Percentiles rank a stretch among this genome's conserved stretches.
Conservation (phyloP, 2,113 vertebrate genomes). For the Abramis brama region DNA sequence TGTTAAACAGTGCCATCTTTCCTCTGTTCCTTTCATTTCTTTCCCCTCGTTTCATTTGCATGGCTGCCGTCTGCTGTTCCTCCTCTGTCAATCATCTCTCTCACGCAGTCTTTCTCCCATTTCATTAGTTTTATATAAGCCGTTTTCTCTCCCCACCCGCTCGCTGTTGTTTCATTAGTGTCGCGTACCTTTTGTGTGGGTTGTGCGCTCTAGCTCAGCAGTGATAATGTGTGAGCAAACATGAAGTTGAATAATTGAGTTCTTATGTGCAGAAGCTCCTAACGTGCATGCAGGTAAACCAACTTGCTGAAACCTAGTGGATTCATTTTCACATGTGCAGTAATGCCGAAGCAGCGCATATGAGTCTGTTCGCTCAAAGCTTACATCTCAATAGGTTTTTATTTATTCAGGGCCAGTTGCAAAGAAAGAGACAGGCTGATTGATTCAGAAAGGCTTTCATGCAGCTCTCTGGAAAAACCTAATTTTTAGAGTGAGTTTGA, state of each 20-base stretch:
- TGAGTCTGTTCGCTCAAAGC: background rate
- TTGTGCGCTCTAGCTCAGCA: conserved; percentile 16
- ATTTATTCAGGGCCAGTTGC: conserved; percentile 12
- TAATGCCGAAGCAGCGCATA: background rate
- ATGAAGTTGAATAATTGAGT: conserved; percentile 49
- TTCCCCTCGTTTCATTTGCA: conserved; percentile 12
- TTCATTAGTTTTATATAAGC: conserved; percentile 23
- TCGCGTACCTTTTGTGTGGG: background rate
- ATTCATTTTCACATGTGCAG: background rate
- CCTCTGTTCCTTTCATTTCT: conserved; percentile 19
- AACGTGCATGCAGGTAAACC: background rate
- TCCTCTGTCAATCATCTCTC: background rate
- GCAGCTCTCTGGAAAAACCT: background rate
- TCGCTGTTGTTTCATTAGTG: conserved; percentile 23
- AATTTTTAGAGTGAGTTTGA: background rate
- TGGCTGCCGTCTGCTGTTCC: background rate
- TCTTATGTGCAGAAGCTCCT: background rate
- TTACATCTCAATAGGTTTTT: background rate
- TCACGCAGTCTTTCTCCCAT: conserved; percentile 10
- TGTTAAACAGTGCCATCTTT: conserved; percentile 7
- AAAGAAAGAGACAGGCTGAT: background rate
- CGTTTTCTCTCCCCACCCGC: background rate
- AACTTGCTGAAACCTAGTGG: background rate
- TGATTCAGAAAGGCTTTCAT: conserved; percentile 30
- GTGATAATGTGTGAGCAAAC: conserved; percentile 44